A percentile compares a stretch with the other conserved stretches of the same genome.
phyloP scores from a whole-genome alignment of 2,888 invertebrate species.

The Homarus gammarus region DNA sequence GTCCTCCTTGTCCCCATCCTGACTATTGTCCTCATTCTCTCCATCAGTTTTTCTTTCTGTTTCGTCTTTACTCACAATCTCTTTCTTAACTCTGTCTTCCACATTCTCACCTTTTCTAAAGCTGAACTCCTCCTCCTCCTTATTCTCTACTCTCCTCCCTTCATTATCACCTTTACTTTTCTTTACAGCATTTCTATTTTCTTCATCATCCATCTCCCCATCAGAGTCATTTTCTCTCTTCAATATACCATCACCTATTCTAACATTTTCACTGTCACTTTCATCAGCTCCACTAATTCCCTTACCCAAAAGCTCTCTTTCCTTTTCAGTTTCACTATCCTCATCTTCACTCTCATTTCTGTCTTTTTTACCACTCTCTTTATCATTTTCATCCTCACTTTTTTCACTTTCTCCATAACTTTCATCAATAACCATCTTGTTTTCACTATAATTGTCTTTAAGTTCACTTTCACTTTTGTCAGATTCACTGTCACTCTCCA shows the following conservation, averaged over 20 bases:
- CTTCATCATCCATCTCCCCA: neutral
- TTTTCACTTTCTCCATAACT: constrained; percentile 46
- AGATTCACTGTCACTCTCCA: constrained; percentile 59
- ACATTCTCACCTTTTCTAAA: neutral
- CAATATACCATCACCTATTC: neutral
- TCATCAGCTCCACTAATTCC: neutral
- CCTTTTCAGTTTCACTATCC: constrained; percentile 14
- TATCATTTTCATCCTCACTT: constrained; percentile 53
- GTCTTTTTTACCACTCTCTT: constrained; percentile 71
- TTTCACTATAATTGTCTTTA: neutral
- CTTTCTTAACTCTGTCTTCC: constrained; percentile 32
- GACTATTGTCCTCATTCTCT: constrained; percentile 18
- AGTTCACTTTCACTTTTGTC: neutral
- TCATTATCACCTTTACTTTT: constrained; percentile 1
- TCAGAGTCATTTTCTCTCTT: neutral
- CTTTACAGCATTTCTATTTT: neutral
- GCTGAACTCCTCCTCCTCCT: neutral
- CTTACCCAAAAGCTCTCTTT: constrained; percentile 3
- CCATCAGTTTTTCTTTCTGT: constrained; percentile 1
- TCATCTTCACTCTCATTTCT: constrained; percentile 19
- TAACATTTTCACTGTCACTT: constrained; percentile 6
- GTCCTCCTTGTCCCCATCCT: constrained; percentile 36
- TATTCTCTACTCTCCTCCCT: neutral
- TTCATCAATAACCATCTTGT: constrained; percentile 49
- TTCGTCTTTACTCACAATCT: constrained; percentile 9